These are phyloP conservation scores for Entomyzon cyanotis DNA, from an alignment of 2,113 vertebrate genomes.

Conservation along the genomic window DNA sequence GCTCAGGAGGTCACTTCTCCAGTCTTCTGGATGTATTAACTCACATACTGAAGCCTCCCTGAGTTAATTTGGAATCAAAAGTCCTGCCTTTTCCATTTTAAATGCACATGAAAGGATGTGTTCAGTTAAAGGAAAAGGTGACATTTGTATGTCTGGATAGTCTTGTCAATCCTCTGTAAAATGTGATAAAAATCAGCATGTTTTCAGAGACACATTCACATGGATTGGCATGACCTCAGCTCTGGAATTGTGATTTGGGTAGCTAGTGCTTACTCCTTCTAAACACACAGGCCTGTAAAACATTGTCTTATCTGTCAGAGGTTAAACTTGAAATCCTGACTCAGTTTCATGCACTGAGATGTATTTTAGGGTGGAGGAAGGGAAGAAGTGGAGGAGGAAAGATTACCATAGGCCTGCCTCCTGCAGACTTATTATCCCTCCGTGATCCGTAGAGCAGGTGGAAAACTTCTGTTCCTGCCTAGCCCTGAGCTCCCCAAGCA, in stretches of 20 bases:
- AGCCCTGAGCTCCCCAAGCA: fast-evolving
- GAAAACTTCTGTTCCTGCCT: neutral
- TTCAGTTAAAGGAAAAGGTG: neutral
- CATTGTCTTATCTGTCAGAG: neutral
- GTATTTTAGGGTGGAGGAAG: neutral
- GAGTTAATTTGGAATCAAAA: neutral
- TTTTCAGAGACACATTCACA: neutral
- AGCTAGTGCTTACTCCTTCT: neutral
- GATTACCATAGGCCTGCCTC: neutral
- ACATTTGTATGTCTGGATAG: neutral
- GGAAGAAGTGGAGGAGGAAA: neutral
- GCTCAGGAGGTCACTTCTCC: constrained; percentile 1
- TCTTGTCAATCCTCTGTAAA: neutral
- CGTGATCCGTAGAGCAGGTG: neutral
- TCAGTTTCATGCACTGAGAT: neutral
- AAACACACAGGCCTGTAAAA: neutral
- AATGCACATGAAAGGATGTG: neutral
- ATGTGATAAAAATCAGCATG: neutral
- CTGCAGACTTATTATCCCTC: neutral
- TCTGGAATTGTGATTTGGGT: neutral
- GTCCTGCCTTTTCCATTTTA: neutral
- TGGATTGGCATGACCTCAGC: neutral
- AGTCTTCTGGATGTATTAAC: neutral
- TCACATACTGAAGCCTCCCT: neutral
- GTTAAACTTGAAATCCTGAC: constrained; percentile 7